A percentile compares a stretch with the other conserved stretches of the same genome.
Evolutionary conservation across 2,797 vertebrate genomes (phyloP).

Genomic region (Neoniphon sammara): DNA sequence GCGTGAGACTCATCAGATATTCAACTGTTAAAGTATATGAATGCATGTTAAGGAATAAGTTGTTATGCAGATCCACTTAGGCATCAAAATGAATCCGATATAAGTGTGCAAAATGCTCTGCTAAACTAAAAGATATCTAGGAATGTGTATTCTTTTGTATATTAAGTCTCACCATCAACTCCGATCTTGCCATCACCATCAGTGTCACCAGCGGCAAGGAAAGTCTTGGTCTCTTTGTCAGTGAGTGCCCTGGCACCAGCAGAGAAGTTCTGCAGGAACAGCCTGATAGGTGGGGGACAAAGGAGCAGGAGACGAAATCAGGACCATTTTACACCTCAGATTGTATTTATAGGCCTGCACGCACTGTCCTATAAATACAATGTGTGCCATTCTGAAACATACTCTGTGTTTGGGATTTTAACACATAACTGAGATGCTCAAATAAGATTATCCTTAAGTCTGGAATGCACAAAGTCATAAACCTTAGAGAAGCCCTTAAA

Average conservation of each 20-base stretch:
- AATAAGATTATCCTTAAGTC: background rate
- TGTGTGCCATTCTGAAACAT: background rate
- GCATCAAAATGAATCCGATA: background rate
- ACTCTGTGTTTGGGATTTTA: background rate
- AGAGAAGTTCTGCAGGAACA: conserved; percentile 84
- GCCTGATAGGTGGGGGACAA: conserved; percentile 62
- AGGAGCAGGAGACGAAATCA: no score
- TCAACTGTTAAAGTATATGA: conserved; percentile 2
- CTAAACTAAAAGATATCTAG: background rate
- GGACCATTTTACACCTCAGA: no score
- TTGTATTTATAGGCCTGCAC: conserved; percentile 32
- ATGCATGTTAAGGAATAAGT: background rate
- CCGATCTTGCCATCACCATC: conserved; percentile 87
- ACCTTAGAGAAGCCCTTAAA: background rate
- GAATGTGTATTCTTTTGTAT: background rate
- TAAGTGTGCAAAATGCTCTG: background rate
- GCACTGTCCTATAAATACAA: no score
- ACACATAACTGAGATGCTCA: background rate
- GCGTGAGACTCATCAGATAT: background rate
- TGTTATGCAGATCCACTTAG: background rate
- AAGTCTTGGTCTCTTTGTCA: conserved; percentile 82
- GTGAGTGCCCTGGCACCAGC: conserved; percentile 78
- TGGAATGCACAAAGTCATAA: background rate
- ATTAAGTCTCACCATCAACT: conserved; percentile 78
- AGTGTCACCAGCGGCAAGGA: conserved; percentile 81